Evolutionary conservation across 2,113 vertebrate genomes (phyloP), one percentile per base, ranked within the genome.

Genomic region (Apteryx mantelli): DNA sequence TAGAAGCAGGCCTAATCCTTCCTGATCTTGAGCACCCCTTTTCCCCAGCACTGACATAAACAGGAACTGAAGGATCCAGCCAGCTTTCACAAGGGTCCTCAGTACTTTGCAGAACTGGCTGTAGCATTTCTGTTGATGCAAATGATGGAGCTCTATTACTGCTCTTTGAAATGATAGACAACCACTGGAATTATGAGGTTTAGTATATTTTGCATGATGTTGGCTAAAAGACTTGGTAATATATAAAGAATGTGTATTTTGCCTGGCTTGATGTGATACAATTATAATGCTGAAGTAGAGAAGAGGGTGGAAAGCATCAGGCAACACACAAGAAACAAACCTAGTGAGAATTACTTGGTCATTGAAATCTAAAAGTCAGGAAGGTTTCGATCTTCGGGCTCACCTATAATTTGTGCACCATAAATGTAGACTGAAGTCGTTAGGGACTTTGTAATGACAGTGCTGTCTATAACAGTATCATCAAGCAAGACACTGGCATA

Each of bases 391-490:
- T 98, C 98, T 97, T 98, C 94, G 98, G 97, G 94, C 97, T 98
- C 98, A 98, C 98, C 98, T 99, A 99, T 99, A 99, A 99, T 99
- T 98, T 99, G 98, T 99, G 99, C 98, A 98, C 97, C 98, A 98
- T 98, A 98, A 98, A 98, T 98, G 98, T 97, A 96, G 98, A 93
- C 95, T 94, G 97, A 98, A 96, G 98, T 98, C 98, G 97, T 98
- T 97, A 95, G 98, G 98, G 98, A 98, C 98, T 97, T 97, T 97
- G 97, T 98, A 99, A 99, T 99, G 99, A 99, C 99, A 99, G 98
- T 98, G 98, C 99, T 99, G 99, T 99, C 99, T 99, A 99, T 99
- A 99, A 98, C 94, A 92, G 97, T 98, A 98, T 98, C 98, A 98
- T 99, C 99, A 99, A 98, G 96, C 94, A 98, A 98, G 98, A 98